Percentiles rank a stretch among this genome's conserved stretches.
Conservation (phyloP, 2,113 vertebrate genomes). For the Chaetura pelagica region DNA sequence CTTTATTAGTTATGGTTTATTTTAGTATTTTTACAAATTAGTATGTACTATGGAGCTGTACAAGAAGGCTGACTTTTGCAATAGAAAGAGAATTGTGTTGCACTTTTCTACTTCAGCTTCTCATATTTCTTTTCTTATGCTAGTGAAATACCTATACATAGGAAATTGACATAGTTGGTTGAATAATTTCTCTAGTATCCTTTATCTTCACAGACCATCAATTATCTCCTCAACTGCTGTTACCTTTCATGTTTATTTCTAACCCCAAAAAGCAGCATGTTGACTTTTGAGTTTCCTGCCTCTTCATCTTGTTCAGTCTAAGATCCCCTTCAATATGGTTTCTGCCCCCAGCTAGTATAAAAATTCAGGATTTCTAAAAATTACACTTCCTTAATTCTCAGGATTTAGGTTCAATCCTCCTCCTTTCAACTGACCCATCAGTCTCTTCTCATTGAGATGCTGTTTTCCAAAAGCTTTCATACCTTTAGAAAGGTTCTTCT, state of each 20-base stretch:
- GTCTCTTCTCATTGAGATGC: not conserved
- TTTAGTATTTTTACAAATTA: not conserved
- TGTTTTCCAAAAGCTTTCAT: not conserved
- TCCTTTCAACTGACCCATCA: not conserved
- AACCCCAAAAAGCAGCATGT: not conserved
- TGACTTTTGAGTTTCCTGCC: not conserved
- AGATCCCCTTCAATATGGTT: not conserved
- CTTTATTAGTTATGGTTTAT: not conserved
- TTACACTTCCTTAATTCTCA: not conserved
- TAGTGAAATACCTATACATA: not conserved
- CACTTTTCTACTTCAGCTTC: not conserved
- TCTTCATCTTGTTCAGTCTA: not conserved
- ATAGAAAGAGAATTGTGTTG: not conserved
- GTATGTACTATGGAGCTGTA: fast-evolving
- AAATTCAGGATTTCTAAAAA: not conserved
- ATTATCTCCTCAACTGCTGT: not conserved
- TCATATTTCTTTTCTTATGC: not conserved
- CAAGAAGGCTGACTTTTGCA: not conserved
- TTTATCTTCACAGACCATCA: not conserved
- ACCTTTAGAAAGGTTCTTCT: not conserved
- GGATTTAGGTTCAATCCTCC: not conserved
- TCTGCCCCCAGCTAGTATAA: not conserved
- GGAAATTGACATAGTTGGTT: not conserved
- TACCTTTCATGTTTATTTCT: not conserved
- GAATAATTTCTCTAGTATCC: not conserved